phyloP scores from a whole-genome alignment of 1,140 invertebrate species.

The Asbolus verrucosus region DNA sequence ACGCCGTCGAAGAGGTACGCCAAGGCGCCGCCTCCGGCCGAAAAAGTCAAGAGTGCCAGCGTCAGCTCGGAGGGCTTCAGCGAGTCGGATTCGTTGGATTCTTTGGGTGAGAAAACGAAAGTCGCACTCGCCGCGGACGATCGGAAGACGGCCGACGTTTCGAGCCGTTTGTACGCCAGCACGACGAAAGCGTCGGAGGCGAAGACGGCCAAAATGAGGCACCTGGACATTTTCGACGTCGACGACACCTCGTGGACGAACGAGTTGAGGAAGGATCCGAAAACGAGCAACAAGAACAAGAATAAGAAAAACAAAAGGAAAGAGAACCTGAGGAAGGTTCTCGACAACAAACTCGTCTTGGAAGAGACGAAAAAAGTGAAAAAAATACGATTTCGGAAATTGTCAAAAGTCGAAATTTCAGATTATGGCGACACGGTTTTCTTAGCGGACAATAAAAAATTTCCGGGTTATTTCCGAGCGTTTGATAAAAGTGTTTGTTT shows the following conservation, averaged over 20 bases:
- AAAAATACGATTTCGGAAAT: constrained; percentile 2
- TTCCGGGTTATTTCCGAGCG: background rate
- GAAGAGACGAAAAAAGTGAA: background rate
- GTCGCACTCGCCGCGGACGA: constrained; percentile 44
- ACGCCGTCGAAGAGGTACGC: constrained; percentile 46
- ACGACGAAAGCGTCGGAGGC: constrained; percentile 71
- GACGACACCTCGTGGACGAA: constrained; percentile 56
- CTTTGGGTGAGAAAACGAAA: constrained; percentile 51
- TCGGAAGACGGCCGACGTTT: constrained; percentile 61
- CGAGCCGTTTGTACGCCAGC: constrained; percentile 68
- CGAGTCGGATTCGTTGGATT: constrained; percentile 67
- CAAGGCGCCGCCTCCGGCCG: background rate
- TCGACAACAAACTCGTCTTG: constrained; percentile 3
- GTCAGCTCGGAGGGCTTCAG: constrained; percentile 70
- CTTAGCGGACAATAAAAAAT: constrained; percentile 24
- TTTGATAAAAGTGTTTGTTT: constrained; percentile 8
- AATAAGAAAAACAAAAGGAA: constrained; percentile 43
- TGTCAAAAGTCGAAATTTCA: background rate
- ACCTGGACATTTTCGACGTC: constrained; percentile 64
- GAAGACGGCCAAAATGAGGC: constrained; percentile 70
- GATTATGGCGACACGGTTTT: constrained; percentile 8
- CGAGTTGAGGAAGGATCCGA: constrained; percentile 52
- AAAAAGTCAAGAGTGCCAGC: constrained; percentile 57
- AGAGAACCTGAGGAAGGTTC: constrained; percentile 35
- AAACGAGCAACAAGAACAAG: constrained; percentile 28